These are phyloP conservation scores for Bugulina stolonifera DNA, from an alignment of 2,888 invertebrate species.

Conservation along the genomic window DNA sequence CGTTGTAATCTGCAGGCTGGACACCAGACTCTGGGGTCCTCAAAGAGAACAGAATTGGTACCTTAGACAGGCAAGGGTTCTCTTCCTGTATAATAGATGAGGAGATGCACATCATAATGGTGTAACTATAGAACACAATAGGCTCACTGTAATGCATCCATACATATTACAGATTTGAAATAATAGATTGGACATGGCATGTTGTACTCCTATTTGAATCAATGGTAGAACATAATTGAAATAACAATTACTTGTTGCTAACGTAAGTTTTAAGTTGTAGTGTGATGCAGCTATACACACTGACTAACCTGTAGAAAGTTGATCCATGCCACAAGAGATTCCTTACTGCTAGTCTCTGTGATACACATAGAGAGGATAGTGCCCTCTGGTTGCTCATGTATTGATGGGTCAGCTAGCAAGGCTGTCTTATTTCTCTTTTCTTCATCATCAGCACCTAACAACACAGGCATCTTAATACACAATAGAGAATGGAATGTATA, in stretches of 20 bases:
- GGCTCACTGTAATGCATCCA: too few relatives aligned
- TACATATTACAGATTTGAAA: too few relatives aligned
- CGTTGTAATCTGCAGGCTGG: constrained; percentile 30
- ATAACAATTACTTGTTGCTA: too few relatives aligned
- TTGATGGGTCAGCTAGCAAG: constrained; percentile 58
- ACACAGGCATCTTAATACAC: too few relatives aligned
- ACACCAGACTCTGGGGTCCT: constrained; percentile 59
- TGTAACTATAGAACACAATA: too few relatives aligned
- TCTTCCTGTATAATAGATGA: constrained; percentile 57
- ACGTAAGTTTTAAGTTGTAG: too few relatives aligned
- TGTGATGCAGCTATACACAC: too few relatives aligned
- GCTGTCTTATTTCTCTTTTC: constrained; percentile 20
- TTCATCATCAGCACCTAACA: constrained; percentile 17
- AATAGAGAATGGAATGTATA: too few relatives aligned
- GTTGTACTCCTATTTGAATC: too few relatives aligned
- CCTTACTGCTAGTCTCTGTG: constrained; percentile 76
- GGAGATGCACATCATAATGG: too few relatives aligned
- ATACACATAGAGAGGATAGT: constrained; percentile 80
- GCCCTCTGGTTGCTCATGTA: constrained; percentile 90
- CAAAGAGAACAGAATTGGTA: constrained; percentile 80
- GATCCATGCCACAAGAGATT: constrained; percentile 73
- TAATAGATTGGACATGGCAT: too few relatives aligned
- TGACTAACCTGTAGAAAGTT: constrained; percentile 58
- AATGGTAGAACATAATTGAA: too few relatives aligned
- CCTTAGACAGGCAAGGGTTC: constrained; percentile 66